These are phyloP conservation scores for Vireo altiloquus DNA, from an alignment of 2,113 vertebrate genomes.

Conservation along the genomic window DNA sequence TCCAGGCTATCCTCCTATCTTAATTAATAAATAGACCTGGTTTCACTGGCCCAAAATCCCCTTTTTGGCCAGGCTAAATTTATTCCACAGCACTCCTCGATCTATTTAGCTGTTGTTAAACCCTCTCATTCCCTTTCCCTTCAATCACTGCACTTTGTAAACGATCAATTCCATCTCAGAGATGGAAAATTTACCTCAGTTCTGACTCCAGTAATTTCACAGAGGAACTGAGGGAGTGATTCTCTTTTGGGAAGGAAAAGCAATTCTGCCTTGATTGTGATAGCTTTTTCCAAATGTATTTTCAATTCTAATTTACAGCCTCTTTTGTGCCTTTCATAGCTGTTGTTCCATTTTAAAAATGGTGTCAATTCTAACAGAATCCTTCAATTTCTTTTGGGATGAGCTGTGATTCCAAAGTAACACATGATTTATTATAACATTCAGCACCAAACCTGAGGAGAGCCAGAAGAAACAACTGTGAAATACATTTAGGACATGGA, in stretches of 20 bases:
- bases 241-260: background rate
- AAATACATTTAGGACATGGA: background rate
- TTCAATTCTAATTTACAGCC: background rate
- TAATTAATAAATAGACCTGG: background rate
- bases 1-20: background rate
- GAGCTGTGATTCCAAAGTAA: background rate
- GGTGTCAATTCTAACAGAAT: background rate
- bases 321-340: background rate
- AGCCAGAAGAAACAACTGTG: background rate
- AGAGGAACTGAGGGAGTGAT: background rate
- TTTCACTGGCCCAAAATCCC: background rate
- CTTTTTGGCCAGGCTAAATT: background rate
- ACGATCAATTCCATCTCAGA: background rate
- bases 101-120: background rate
- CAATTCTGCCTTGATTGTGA: background rate
- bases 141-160: background rate
- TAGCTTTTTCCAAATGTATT: background rate
- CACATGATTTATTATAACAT: background rate
- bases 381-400: background rate
- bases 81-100: background rate
- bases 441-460: background rate
- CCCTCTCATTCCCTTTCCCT: background rate
- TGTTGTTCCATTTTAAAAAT: background rate
- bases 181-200: background rate
- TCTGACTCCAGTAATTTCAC: background rate